These are phyloP conservation scores for Hirundichthys speculiger DNA, from an alignment of 2,113 vertebrate genomes.

Conservation along the genomic window DNA sequence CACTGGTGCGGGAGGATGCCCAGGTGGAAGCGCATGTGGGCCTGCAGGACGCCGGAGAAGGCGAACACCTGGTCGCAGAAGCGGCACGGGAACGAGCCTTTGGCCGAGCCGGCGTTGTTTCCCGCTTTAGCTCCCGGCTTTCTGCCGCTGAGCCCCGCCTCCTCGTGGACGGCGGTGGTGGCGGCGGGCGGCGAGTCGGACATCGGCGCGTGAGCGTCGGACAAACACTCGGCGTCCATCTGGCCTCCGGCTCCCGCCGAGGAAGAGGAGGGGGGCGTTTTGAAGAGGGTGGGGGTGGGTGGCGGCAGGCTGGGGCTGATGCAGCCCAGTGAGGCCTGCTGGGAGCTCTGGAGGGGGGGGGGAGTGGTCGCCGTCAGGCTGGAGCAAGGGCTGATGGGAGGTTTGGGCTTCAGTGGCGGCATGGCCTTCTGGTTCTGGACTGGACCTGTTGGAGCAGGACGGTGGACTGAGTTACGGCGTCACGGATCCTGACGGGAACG, in stretches of 20 bases:
- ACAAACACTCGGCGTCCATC: slow-evolving; percentile 85
- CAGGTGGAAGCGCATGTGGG: slow-evolving; percentile 94
- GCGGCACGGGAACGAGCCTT: slow-evolving; percentile 90
- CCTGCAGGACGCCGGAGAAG: slow-evolving; percentile 90
- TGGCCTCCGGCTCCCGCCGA: slow-evolving; percentile 26
- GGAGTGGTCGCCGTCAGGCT: slow-evolving; percentile 89
- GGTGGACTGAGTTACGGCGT: no score
- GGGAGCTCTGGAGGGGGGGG: slow-evolving; percentile 89
- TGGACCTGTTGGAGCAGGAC: slow-evolving; percentile 46
- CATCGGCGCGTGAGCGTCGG: slow-evolving; percentile 82
- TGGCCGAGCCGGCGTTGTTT: slow-evolving; percentile 78
- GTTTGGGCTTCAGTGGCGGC: slow-evolving; percentile 94
- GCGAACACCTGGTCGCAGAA: slow-evolving; percentile 95
- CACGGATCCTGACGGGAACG: no score
- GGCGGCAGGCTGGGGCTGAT: slow-evolving; percentile 92
- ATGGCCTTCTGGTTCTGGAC: slow-evolving; percentile 81
- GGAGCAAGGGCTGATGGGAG: slow-evolving; percentile 88
- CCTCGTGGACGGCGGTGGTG: slow-evolving; percentile 79
- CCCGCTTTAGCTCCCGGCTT: slow-evolving; percentile 80
- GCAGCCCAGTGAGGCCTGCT: slow-evolving; percentile 93
- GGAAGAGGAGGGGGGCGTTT: slow-evolving; percentile 72
- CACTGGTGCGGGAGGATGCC: slow-evolving; percentile 95
- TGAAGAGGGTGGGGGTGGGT: slow-evolving; percentile 82
- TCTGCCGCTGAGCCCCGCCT: slow-evolving; percentile 76
- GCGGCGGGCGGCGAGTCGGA: slow-evolving; percentile 77